Base-by-base conservation (phyloP, 2,113 vertebrate genomes). In the Addax nasomaculatus region DNA sequence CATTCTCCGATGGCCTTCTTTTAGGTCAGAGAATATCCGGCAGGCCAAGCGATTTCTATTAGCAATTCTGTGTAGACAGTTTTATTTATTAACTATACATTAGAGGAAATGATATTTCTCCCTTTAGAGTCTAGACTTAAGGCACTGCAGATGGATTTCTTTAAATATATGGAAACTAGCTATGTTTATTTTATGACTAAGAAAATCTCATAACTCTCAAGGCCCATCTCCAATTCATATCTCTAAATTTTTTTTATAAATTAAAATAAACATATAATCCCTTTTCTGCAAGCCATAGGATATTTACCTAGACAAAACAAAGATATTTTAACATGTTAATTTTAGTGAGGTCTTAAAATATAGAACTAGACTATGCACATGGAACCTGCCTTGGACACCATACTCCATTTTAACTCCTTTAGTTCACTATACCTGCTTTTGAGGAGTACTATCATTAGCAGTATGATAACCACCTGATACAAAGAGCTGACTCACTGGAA, bases 1-100 rank as follows among this genome's bases (percentile, higher is more conserved):
- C 8, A 79, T 57, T 90, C 33, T 81, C 73, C 79, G 81, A 85
- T 88, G 64, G 89, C 94, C 25, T 47, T 58, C 51, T 83, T 92
- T 96, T 87, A 85, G 58, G 90, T 93, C 64, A 96, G 92, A 96
- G 62, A 93, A 58, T 96, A 92, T 97, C 95, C 73, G 49, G 62
- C 76, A 96, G 60, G 64, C 49, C 89, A 96, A 89, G 60, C 21
- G 64, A 98, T 97, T 85, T 98, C 97, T 93, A 97, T 97, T 97
- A 98, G 47, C 58, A 97, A 97, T 97, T 98, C 86, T 98, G 19
- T 89, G 96, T 98, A 95, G 92, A 95, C 6, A 88, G 64, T 97
- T 98, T 97, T 97, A 55, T 97, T 97, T 98, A 98, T 98, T 98
- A 98, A 98, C 98, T 98, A 97, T 97, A 97, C 96, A 98, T 97